Evolutionary conservation across 1,140 invertebrate genomes (phyloP).

Genomic region (Aphaenogaster ashmeadi): DNA sequence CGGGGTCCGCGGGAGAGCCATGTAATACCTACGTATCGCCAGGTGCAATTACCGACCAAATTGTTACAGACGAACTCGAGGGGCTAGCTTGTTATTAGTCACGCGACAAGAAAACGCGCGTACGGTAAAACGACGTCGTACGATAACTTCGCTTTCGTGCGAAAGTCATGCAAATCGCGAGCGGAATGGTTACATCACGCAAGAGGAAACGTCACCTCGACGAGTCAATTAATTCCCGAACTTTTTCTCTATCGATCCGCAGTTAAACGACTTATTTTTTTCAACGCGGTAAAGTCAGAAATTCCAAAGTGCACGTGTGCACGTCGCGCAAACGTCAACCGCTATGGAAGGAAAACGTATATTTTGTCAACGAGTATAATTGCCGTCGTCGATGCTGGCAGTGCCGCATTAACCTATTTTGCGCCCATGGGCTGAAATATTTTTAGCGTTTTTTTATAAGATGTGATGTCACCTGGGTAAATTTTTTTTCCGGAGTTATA

Average conservation of each 20-base stretch:
- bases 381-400: neutral
- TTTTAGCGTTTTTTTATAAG: no score
- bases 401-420: no score
- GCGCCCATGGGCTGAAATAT: no score
- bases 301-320: neutral
- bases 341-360: neutral
- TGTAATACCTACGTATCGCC: slow-evolving; percentile 49
- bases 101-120: slow-evolving; percentile 71
- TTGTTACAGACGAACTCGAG: slow-evolving; percentile 39
- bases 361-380: neutral
- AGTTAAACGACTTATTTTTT: neutral
- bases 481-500: no score
- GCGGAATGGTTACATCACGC: slow-evolving; percentile 18
- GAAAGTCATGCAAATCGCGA: slow-evolving; percentile 60
- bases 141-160: slow-evolving; percentile 45
- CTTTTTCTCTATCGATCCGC: neutral
- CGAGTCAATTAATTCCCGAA: slow-evolving; percentile 43
- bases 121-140: slow-evolving; percentile 35
- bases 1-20: neutral
- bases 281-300: neutral
- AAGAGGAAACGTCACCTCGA: slow-evolving; percentile 40
- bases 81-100: slow-evolving; percentile 68
- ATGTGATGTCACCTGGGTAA: no score
- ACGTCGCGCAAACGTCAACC: neutral
- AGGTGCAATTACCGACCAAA: slow-evolving; percentile 64